Evolutionary conservation across 2,888 invertebrate genomes (phyloP).

Genomic region (Notodonta dromedarius): DNA sequence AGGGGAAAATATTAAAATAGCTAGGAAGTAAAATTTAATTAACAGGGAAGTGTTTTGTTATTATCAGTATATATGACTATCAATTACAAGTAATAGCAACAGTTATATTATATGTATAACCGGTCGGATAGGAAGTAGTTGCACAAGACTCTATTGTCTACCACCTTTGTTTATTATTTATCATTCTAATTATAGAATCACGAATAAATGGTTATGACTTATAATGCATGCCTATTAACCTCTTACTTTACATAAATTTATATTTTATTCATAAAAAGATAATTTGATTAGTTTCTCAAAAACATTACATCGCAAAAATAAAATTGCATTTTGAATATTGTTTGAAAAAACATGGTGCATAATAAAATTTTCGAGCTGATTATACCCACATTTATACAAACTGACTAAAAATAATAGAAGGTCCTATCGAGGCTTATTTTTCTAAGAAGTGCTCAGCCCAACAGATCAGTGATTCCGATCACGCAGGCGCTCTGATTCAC

Average conservation of each 20-base stretch:
- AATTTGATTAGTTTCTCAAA: too few species aligned
- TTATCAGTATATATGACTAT: neutral
- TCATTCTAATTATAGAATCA: neutral
- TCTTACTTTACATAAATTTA: too few species aligned
- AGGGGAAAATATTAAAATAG: neutral
- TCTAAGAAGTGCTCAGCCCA: conserved; percentile 29
- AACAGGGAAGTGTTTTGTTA: neutral
- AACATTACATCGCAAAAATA: too few species aligned
- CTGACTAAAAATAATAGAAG: neutral
- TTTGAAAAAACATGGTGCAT: too few species aligned
- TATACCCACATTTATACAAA: too few species aligned
- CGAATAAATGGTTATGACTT: neutral
- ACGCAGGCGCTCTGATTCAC: conserved; percentile 56
- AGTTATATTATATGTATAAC: neutral
- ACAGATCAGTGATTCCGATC: conserved; percentile 26
- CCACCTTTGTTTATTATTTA: conserved; percentile 2
- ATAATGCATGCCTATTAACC: too few species aligned
- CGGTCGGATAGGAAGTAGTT: conserved; percentile 3
- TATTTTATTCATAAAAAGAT: too few species aligned
- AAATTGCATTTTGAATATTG: too few species aligned
- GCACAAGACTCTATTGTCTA: conserved; percentile 7
- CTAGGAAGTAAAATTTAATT: conserved; percentile 1
- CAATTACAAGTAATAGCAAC: neutral
- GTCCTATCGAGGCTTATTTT: conserved; percentile 11
- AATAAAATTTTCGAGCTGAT: too few species aligned